Base-by-base conservation (phyloP, 2,888 invertebrate species). In the Campoplex capitator region DNA sequence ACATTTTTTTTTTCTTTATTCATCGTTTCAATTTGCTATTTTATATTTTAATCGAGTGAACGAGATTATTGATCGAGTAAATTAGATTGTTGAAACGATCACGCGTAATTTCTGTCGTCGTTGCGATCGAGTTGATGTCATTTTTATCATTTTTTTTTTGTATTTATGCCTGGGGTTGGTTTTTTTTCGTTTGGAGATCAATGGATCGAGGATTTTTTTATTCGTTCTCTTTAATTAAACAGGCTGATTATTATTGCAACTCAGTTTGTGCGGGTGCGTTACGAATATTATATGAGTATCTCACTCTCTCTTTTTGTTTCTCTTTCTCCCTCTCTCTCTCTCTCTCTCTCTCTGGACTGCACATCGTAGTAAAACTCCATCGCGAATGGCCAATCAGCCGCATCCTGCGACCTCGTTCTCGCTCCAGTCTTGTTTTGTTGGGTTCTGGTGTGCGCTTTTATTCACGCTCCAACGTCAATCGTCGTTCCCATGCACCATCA, bases 381-480 rank as follows among this genome's bases (percentile, higher is more conserved):
- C 62, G 84, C 85, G 84, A 89, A 91, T 91, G 87, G 84, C 88
- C 91, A 91, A 91, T 92, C 92, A 90, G 86, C 89, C 87, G 90
- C 90, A 91, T 92, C 92, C 91, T 91, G 90, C 90, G 91, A 88
- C 90, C 92, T 89, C 90, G 88, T 91, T 90, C 85, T 86, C 75
- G 85, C 81, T 85, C 62, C 32, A 80, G 28, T 88, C 85, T 82
- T 82, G 82, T n/a, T 87, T 88, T 74, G 75, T 84, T 83, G 75
- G 85, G 18, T 70, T 67, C 73, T 54, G 23, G 3, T 38, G 42
- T 9, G 81, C 51, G 68, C 62, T 42, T 74, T 56, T 74, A 58
- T 56, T 23, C 62, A 38, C 70, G 32, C 78, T 23, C 32, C 38
- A 42, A 32, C 58, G 32, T 58, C 73, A 65, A 45, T 42, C 68